phyloP scores from a whole-genome alignment of 2,888 invertebrate species.

The Watsonalla binaria region DNA sequence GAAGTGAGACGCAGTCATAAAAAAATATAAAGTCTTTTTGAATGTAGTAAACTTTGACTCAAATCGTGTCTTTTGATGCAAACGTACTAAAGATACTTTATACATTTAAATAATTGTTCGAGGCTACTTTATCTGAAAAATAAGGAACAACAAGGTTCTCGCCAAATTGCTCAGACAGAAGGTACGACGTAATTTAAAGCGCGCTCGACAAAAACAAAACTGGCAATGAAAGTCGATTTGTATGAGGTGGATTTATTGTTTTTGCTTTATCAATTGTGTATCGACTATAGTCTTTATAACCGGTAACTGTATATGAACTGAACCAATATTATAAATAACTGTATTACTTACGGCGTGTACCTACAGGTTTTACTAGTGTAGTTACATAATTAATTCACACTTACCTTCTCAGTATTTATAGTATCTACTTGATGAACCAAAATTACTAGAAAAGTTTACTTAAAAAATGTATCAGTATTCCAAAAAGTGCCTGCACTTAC shows the following conservation, averaged over 20 bases:
- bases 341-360: background rate
- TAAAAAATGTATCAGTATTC: no score
- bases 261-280: background rate
- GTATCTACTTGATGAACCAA: no score
- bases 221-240: background rate
- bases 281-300: background rate
- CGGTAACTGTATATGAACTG: background rate
- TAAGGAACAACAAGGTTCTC: no score
- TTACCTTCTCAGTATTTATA: no score
- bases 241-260: background rate
- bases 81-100: background rate
- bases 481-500: no score
- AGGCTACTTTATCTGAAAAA: background rate
- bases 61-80: no score
- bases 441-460: no score
- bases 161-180: background rate
- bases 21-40: no score
- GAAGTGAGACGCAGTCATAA: no score
- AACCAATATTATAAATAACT: background rate
- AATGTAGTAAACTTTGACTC: no score
- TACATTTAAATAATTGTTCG: background rate
- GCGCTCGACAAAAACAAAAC: background rate
- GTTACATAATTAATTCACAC: slow-evolving; percentile 4
- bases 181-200: background rate
- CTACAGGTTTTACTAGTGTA: background rate